Evolutionary conservation across 2,888 invertebrate species (phyloP).

Genomic region (Euclidia mi): DNA sequence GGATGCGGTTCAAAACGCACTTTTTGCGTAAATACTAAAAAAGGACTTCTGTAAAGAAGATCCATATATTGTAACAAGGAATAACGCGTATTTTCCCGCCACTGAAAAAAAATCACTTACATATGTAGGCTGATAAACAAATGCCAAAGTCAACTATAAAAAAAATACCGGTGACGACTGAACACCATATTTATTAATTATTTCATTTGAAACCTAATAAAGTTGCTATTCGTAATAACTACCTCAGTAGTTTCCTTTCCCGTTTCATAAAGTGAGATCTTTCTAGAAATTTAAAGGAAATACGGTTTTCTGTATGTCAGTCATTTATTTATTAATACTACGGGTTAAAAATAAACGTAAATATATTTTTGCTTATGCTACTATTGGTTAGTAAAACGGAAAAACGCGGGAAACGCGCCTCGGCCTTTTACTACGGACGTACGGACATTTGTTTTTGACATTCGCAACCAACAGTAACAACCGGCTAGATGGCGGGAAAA

Average conservation of each 20-base stretch:
- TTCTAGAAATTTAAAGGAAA: not conserved
- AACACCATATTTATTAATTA: too few species aligned
- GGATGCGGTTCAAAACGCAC: constrained; percentile 60
- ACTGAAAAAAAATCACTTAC: too few species aligned
- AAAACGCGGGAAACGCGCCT: constrained; percentile 2
- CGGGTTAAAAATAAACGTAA: constrained; percentile 4
- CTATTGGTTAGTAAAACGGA: not conserved
- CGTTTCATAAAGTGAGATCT: not conserved
- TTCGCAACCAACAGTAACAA: not conserved
- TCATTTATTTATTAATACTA: not conserved
- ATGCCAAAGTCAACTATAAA: too few species aligned
- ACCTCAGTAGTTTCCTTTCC: too few species aligned
- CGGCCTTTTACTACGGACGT: not conserved
- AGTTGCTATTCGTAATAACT: too few species aligned
- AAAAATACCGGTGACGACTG: too few species aligned
- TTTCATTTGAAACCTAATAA: too few species aligned
- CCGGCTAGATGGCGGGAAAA: too few species aligned
- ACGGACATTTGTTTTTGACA: constrained; percentile 1
- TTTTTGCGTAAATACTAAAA: constrained; percentile 8
- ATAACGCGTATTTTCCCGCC: too few species aligned
- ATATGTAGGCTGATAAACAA: too few species aligned
- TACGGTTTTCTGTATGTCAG: not conserved
- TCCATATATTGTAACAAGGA: too few species aligned
- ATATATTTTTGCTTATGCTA: constrained; percentile 1
- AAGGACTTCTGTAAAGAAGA: too few species aligned